phyloP scores from a whole-genome alignment of 23 tunicate species.

The Ciona savignyi region DNA sequence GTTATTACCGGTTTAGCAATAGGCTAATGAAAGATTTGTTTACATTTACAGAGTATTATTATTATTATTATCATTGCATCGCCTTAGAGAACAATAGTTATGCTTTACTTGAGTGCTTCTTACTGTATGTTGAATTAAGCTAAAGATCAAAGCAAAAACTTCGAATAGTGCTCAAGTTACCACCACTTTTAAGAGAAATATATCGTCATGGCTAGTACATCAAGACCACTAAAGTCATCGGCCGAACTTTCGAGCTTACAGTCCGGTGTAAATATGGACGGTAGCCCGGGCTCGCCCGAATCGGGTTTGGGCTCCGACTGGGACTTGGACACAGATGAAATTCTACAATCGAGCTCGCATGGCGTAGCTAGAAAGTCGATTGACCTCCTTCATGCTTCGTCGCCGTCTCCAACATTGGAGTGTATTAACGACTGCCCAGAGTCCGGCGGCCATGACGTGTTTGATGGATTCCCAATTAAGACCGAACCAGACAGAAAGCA shows the following conservation, averaged over 20 bases:
- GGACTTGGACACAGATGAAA: conserved; percentile 46
- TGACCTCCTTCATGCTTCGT: conserved; percentile 19
- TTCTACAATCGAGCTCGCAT: background rate
- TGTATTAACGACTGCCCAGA: conserved; percentile 50
- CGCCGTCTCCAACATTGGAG: conserved; percentile 80
- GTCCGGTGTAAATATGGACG: conserved; percentile 3
- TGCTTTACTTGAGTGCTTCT: too few species aligned
- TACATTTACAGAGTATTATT: too few species aligned
- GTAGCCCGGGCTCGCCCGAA: conserved; percentile 56
- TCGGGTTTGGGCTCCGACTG: conserved; percentile 55
- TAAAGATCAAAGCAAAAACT: too few species aligned
- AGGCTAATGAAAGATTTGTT: too few species aligned
- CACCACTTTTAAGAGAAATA: too few species aligned
- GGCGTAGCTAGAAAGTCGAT: background rate
- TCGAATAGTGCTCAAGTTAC: too few species aligned
- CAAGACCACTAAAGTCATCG: too few species aligned
- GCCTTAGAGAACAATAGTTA: too few species aligned
- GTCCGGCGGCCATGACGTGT: conserved; percentile 18
- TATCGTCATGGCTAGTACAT: too few species aligned
- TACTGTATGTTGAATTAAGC: too few species aligned
- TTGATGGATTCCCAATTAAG: conserved; percentile 4
- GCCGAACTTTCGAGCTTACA: conserved; percentile 3
- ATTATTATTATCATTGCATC: too few species aligned
- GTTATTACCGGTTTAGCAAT: too few species aligned
- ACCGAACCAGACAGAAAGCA: conserved; percentile 1